Evolutionary conservation across 2,797 vertebrate genomes (phyloP), one percentile per base, ranked within the genome.

Genomic region (Otolemur crassicaudatus): DNA sequence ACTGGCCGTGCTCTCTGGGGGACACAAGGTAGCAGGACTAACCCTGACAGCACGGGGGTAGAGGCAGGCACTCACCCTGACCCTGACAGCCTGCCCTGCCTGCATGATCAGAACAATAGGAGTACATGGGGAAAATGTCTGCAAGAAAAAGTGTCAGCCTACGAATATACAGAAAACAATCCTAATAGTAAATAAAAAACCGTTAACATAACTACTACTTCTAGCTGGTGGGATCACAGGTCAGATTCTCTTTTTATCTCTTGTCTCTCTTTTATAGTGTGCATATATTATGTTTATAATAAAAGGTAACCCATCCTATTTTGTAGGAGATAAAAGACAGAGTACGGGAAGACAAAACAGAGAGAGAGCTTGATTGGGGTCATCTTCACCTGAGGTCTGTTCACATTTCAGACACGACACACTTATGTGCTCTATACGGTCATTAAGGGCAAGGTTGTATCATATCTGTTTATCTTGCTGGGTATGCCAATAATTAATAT

Each of bases 221-320:
- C 65, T 75, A 92, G 25, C 20, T 61, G 20, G 65, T 29, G 25
- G 23, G 6, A 80, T 56, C 76, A 65, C 2, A 69, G 40, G 61
- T 83, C 16, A 49, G 58, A 84, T 94, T 85, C 77, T 79, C 29
- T 79, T 63, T 49, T 80, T 60, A n/a, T 65, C 92, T 86, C 61
- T 31, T 90, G 3, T 29, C 81, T 85, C 27, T 94, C 37, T 91
- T 91, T 85, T 53, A 75, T 19, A 83, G 56, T 69, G 69, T 88
- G 65, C 22, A 34, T 46, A 5, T 53, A 56, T 67, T 65, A 85
- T 46, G 20, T 82, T 65, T 85, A 69, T 86, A 81, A 95, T 58
- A 88, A 95, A 94, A 77, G 77, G 65, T 9, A 92, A 80, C 29
- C 14, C 7, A 70, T 77, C 82, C 61, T 61, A 7, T 19, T 94